Conservation (phyloP, 92 coral and sea anemone genomes). For the Phenganax stokvisi region DNA sequence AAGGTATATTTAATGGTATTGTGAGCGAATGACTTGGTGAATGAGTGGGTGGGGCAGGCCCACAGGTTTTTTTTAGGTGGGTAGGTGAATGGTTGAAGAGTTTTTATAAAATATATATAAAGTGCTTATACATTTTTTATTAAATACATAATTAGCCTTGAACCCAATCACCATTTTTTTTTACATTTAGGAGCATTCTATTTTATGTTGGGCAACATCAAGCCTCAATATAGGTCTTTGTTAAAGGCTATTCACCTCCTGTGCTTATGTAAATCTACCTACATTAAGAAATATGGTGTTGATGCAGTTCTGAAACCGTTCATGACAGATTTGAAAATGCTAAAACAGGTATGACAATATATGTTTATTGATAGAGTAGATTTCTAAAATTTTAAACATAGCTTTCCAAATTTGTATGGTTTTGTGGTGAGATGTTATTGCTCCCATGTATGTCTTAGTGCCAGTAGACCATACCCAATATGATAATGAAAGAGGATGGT, state of each 20-base stretch:
- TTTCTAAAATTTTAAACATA: too few relatives aligned
- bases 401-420: too few relatives aligned
- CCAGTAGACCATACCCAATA: too few relatives aligned
- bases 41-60: background rate
- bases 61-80: background rate
- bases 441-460: too few relatives aligned
- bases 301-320: slow-evolving; percentile 16
- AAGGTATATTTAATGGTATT: background rate
- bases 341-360: slow-evolving; percentile 20
- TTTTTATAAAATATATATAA: background rate
- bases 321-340: background rate
- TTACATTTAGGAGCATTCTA: slow-evolving; percentile 9
- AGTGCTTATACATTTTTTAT: background rate
- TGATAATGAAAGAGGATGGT: too few relatives aligned
- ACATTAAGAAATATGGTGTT: slow-evolving; percentile 39
- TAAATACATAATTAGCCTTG: background rate
- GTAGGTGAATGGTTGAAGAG: background rate
- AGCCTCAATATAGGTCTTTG: slow-evolving; percentile 25
- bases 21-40: background rate
- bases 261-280: background rate
- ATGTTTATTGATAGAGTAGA: too few relatives aligned
- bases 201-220: slow-evolving; percentile 31
- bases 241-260: slow-evolving; percentile 29
- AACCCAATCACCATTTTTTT: background rate
- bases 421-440: too few relatives aligned